phyloP scores from a whole-genome alignment of 2,888 invertebrate species.

The Balanococcus diminutus region DNA sequence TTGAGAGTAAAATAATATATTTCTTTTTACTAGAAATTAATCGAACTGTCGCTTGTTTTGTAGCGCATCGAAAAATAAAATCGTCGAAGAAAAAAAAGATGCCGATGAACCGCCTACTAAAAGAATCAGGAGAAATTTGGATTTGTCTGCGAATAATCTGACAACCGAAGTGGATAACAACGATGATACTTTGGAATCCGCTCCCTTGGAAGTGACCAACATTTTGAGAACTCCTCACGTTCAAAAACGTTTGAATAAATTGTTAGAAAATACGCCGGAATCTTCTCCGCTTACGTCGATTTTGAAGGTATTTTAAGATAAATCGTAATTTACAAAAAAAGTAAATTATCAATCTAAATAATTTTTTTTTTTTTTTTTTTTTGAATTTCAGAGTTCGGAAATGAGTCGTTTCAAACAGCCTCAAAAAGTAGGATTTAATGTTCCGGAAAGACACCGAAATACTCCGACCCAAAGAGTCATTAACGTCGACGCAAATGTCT shows the following conservation, averaged over 20 bases:
- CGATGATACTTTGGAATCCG: not conserved
- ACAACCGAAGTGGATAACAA: not conserved
- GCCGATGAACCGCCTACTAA: constrained; percentile 42
- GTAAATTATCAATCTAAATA: not conserved
- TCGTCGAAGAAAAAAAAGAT: not conserved
- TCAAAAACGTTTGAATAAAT: constrained; percentile 45
- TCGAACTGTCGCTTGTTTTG: not conserved
- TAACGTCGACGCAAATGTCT: not conserved
- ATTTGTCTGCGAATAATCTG: not conserved
- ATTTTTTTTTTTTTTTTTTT: too few species aligned
- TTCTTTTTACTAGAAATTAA: not conserved
- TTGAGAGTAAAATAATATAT: not conserved
- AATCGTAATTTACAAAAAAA: too few species aligned
- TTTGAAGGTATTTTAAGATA: constrained; percentile 12
- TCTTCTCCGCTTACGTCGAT: constrained; percentile 45
- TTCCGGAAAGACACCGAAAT: constrained; percentile 14
- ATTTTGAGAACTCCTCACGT: constrained; percentile 38
- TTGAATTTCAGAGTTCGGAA: constrained; percentile 39
- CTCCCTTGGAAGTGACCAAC: constrained; percentile 3
- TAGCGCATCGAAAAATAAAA: not conserved
- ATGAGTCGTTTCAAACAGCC: constrained; percentile 44
- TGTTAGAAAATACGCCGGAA: constrained; percentile 43
- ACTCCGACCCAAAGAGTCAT: not conserved
- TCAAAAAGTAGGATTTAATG: constrained; percentile 46
- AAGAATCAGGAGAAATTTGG: not conserved